Evolutionary conservation across 2,113 vertebrate genomes (phyloP).

Genomic region (Laticauda laticaudata): DNA sequence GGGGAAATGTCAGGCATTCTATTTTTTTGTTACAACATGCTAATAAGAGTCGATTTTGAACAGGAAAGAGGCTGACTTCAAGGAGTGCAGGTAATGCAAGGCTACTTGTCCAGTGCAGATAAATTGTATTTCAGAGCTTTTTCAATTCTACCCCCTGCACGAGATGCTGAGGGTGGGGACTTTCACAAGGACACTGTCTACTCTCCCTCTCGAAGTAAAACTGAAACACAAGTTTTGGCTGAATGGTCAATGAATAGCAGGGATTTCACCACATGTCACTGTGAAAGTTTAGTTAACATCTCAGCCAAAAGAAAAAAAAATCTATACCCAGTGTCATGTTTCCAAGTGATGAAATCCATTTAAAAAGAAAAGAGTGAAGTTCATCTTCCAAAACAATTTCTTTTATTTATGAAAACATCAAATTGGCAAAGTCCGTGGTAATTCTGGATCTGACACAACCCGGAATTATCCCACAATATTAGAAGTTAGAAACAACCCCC

Average conservation of each 20-base stretch:
- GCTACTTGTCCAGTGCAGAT: neutral
- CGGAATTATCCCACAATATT: no score
- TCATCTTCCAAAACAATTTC: no score
- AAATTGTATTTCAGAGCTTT: neutral
- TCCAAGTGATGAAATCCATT: no score
- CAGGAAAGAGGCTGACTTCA: neutral
- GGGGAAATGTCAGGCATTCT: neutral
- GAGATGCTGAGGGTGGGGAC: neutral
- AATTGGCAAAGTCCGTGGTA: no score
- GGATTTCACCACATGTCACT: neutral
- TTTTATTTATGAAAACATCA: no score
- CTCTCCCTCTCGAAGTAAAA: neutral
- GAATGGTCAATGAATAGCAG: neutral
- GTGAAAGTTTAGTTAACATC: neutral
- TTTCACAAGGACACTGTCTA: neutral
- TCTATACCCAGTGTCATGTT: neutral
- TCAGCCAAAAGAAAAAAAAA: neutral
- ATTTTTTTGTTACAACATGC: neutral
- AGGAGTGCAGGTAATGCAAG: neutral
- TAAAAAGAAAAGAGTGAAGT: no score
- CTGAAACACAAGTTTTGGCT: neutral
- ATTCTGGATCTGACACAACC: no score
- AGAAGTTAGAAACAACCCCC: no score
- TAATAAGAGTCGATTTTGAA: neutral
- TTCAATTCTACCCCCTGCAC: neutral